These are phyloP conservation scores for Stictocephala bisonia DNA, from an alignment of 2,888 invertebrate species.

Conservation along the genomic window DNA sequence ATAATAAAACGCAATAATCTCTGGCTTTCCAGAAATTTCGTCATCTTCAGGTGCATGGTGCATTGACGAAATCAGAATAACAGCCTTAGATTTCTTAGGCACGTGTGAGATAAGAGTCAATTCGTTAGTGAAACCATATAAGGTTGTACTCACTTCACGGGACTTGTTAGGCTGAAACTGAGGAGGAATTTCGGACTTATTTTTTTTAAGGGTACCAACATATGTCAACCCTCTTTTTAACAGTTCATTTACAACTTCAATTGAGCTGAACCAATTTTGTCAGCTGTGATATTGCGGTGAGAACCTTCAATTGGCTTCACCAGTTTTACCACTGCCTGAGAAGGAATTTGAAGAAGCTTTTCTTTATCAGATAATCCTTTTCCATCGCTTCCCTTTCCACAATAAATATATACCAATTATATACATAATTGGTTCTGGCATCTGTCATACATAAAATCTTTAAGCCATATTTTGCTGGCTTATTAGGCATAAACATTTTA, in stretches of 20 bases:
- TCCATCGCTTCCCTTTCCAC: conserved; percentile 60
- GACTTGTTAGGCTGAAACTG: conserved; percentile 42
- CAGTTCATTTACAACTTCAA: no score
- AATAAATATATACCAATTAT: conserved; percentile 55
- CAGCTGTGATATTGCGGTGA: conserved; percentile 4
- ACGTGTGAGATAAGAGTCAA: conserved; percentile 46
- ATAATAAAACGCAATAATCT: conserved; percentile 47
- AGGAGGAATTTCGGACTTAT: conserved; percentile 33
- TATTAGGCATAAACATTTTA: conserved; percentile 49
- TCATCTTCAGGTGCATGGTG: conserved; percentile 41
- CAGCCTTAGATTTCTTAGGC: conserved; percentile 41
- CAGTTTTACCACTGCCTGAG: conserved; percentile 49
- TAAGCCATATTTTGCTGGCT: conserved; percentile 58
- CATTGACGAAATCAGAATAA: conserved; percentile 50
- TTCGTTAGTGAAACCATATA: conserved; percentile 49
- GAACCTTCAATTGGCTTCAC: neutral
- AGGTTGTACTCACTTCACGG: conserved; percentile 12
- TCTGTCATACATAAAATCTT: conserved; percentile 54
- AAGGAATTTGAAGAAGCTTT: conserved; percentile 53
- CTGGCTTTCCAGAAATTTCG: conserved; percentile 40
- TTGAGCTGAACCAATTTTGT: conserved; percentile 12
- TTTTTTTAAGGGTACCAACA: conserved; percentile 23
- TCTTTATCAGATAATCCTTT: conserved; percentile 54
- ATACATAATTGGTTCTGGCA: neutral
- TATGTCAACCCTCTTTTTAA: neutral